Evolutionary conservation across 2,113 vertebrate species (phyloP).

Genomic region (Amazona vittata): DNA sequence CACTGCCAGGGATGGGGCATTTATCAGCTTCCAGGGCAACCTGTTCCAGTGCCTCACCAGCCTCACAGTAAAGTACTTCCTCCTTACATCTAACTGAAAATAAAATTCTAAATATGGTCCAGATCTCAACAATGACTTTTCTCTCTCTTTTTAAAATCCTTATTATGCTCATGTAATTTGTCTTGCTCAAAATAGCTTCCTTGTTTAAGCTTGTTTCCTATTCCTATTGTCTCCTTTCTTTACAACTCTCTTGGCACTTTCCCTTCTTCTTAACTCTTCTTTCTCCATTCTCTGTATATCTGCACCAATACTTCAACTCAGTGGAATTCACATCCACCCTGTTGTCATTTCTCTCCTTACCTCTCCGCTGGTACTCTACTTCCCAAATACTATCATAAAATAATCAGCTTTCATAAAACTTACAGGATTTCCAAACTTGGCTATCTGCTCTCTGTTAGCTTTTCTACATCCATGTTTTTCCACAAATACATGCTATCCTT

Average conservation of each 20-base stretch:
- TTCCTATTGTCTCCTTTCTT: neutral
- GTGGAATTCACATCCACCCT: neutral
- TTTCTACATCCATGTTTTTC: neutral
- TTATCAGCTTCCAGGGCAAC: neutral
- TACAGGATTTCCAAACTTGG: neutral
- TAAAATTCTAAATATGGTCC: neutral
- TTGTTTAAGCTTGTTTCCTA: neutral
- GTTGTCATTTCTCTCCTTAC: neutral
- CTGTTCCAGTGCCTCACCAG: neutral
- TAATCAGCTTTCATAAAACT: neutral
- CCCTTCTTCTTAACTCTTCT: neutral
- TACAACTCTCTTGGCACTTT: neutral
- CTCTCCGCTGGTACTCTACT: neutral
- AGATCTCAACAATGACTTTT: neutral
- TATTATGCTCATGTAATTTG: neutral
- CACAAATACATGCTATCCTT: neutral
- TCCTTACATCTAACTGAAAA: neutral
- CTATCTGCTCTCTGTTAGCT: neutral
- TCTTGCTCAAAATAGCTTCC: neutral
- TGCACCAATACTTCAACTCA: neutral
- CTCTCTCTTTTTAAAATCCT: neutral
- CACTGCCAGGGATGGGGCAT: neutral
- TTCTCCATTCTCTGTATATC: neutral
- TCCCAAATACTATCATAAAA: neutral
- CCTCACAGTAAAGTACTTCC: neutral